These are phyloP conservation scores for Tychaedon coryphoeus DNA, from an alignment of 2,113 vertebrate genomes.

Conservation along the genomic window DNA sequence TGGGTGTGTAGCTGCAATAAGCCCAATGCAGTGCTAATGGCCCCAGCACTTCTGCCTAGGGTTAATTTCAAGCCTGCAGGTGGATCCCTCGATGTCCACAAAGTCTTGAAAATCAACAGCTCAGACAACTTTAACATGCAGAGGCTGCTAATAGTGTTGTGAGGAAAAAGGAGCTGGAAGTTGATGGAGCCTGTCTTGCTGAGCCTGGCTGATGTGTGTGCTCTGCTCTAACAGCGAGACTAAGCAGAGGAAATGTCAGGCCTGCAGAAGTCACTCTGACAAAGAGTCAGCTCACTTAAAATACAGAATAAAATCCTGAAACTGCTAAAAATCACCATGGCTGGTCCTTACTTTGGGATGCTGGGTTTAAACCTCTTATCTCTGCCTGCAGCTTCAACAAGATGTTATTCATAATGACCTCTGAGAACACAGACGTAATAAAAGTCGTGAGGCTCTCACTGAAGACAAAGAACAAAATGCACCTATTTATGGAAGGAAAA, in stretches of 20 bases:
- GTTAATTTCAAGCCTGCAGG: neutral
- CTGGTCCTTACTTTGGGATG: neutral
- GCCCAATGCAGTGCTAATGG: neutral
- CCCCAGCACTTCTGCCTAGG: neutral
- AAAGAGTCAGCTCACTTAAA: neutral
- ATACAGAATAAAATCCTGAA: neutral
- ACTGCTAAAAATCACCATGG: neutral
- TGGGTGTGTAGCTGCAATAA: rapidly evolving
- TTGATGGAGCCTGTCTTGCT: neutral
- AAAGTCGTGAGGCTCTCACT: neutral
- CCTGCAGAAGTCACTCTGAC: neutral
- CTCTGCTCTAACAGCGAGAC: neutral
- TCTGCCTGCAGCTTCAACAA: neutral
- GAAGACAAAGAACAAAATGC: neutral
- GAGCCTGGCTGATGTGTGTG: neutral
- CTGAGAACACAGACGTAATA: neutral
- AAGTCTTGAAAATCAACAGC: neutral
- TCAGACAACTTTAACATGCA: neutral
- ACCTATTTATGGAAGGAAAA: constrained; percentile 22
- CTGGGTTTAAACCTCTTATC: neutral
- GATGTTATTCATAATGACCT: constrained; percentile 14
- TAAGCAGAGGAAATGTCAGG: neutral
- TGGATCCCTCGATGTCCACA: neutral
- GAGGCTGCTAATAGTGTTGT: neutral
- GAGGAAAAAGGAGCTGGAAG: neutral